Evolutionary conservation across 2,888 invertebrate species (phyloP).

Genomic region (Buathra laborator): DNA sequence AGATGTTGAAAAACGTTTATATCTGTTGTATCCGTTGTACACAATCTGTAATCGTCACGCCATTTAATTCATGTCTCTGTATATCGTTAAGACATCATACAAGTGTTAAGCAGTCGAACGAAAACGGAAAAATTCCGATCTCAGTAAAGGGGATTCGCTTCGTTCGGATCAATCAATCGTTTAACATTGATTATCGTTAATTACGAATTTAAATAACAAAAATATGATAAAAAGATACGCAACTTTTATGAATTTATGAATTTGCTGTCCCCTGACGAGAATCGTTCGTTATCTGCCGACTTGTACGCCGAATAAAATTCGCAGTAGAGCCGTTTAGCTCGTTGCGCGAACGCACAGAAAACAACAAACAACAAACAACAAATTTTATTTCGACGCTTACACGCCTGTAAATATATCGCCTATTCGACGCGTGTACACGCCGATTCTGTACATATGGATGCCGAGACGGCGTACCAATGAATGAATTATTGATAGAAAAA

Average conservation of each 20-base stretch:
- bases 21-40: constrained; percentile 69
- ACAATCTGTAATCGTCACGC: constrained; percentile 75
- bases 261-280: constrained; percentile 7
- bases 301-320: constrained; percentile 52
- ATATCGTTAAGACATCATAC: constrained; percentile 70
- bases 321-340: constrained; percentile 37
- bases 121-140: constrained; percentile 29
- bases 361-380: constrained; percentile 27
- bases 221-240: not conserved
- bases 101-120: constrained; percentile 48
- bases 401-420: constrained; percentile 62
- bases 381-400: constrained; percentile 55
- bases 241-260: not conserved
- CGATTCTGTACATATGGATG: constrained; percentile 59
- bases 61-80: constrained; percentile 75
- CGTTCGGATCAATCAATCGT: constrained; percentile 1
- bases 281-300: constrained; percentile 41
- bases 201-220: constrained; percentile 5
- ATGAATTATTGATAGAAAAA: not conserved
- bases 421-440: constrained; percentile 51
- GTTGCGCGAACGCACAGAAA: constrained; percentile 56
- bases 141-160: constrained; percentile 36
- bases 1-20: constrained; percentile 71
- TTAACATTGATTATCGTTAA: not conserved
- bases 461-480: not conserved